Conservation (phyloP, 1,140 invertebrate species). For the Drosophila sturtevanti region DNA sequence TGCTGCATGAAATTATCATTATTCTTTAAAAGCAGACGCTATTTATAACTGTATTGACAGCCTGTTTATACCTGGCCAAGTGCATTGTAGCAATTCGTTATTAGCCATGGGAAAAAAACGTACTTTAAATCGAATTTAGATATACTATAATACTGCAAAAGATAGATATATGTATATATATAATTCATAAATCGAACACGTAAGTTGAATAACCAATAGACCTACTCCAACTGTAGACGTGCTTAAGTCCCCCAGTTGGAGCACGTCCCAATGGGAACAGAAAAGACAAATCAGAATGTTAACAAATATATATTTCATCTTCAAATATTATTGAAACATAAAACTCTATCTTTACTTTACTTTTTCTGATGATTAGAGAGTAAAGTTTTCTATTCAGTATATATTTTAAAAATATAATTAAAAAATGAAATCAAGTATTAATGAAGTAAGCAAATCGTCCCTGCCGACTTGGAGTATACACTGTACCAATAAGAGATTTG, state of each 20-base stretch:
- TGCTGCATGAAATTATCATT: background rate
- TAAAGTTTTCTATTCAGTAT: no score
- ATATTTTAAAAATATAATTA: no score
- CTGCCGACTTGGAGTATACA: no score
- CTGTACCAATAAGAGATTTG: no score
- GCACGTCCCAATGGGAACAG: background rate
- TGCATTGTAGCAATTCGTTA: background rate
- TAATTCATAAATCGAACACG: background rate
- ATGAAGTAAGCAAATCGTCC: no score
- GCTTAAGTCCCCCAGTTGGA: background rate
- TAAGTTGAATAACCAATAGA: background rate
- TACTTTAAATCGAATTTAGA: background rate
- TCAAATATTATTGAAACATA: no score
- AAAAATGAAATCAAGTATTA: no score
- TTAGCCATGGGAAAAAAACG: constrained; percentile 4
- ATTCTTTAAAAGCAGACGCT: background rate
- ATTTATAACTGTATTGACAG: constrained; percentile 5
- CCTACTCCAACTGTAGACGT: background rate
- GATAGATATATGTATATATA: background rate
- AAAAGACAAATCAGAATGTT: background rate
- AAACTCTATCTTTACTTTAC: no score
- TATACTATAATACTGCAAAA: background rate
- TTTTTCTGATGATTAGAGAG: no score
- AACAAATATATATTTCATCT: no score
- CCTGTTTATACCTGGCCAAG: constrained; percentile 1